Evolutionary conservation across 2,113 vertebrate species (phyloP).

Genomic region (Argyrosomus japonicus): DNA sequence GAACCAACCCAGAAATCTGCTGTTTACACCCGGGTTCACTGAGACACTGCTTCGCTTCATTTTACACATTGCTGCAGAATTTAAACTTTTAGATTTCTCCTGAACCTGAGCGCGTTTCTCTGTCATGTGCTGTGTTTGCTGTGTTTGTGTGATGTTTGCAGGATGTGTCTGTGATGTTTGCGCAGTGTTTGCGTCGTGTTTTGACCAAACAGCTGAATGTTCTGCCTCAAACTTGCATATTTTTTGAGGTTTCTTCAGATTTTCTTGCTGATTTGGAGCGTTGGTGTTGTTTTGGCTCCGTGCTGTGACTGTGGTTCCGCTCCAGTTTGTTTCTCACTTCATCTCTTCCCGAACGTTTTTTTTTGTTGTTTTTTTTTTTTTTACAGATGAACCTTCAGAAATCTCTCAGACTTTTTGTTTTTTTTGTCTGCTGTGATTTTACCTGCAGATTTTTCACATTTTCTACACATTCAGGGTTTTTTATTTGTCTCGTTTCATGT

Average conservation of each 20-base stretch:
- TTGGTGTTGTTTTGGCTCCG: slow-evolving; percentile 9
- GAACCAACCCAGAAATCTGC: not conserved
- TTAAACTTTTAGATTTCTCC: too few relatives aligned
- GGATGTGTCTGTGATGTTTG: not conserved
- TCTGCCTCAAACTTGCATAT: not conserved
- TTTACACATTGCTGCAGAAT: too few relatives aligned
- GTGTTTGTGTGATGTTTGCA: not conserved
- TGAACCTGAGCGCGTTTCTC: too few relatives aligned
- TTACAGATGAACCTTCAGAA: too few relatives aligned
- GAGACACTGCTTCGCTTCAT: not conserved
- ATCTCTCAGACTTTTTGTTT: too few relatives aligned
- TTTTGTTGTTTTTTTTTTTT: too few relatives aligned
- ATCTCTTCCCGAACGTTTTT: too few relatives aligned
- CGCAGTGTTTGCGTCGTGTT: not conserved
- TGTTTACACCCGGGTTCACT: not conserved
- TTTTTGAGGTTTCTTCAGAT: not conserved
- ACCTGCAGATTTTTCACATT: too few relatives aligned
- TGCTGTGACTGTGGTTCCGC: not conserved
- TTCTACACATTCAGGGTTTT: too few relatives aligned
- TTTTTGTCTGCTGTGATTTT: too few relatives aligned
- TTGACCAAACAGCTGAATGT: not conserved
- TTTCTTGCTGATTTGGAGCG: not conserved
- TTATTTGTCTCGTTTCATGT: too few relatives aligned
- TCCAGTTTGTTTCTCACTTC: not conserved
- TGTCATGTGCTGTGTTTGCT: not conserved